These are phyloP conservation scores for Turritopsis rubra DNA, from an alignment of 30 jellyfish, hydroid and myxozoan species.

Conservation along the genomic window DNA sequence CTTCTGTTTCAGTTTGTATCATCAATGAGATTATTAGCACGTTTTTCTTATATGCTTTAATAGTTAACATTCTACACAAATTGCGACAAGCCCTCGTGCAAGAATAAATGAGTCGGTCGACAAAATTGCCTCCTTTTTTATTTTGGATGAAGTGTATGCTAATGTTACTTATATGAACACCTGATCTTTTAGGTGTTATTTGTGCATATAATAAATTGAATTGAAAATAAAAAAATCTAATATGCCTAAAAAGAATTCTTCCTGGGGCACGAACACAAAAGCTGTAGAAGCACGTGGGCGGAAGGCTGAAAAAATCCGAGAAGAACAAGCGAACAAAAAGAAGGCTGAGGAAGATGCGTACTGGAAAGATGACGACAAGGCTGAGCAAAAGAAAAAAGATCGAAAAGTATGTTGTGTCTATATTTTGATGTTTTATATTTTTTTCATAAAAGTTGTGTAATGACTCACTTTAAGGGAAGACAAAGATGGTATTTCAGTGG, in stretches of 20 bases:
- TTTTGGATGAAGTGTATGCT: no score
- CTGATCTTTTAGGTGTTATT: neutral
- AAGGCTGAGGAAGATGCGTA: slow-evolving; percentile 61
- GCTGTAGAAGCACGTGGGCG: slow-evolving; percentile 87
- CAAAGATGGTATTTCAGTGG: no score
- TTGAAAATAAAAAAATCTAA: neutral
- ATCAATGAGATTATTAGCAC: no score
- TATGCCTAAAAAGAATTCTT: slow-evolving; percentile 72
- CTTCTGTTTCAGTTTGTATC: no score
- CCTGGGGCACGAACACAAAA: slow-evolving; percentile 60
- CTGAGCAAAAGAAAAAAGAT: slow-evolving; percentile 40
- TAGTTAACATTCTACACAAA: no score
- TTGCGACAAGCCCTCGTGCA: no score
- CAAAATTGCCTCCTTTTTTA: no score
- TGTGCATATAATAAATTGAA: neutral
- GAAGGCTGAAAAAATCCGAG: slow-evolving; percentile 51
- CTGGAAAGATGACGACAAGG: slow-evolving; percentile 65
- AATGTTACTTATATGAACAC: no score
- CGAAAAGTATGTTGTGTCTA: slow-evolving; percentile 37
- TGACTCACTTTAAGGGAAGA: no score
- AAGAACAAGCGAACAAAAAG: slow-evolving; percentile 42
- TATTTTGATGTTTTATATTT: neutral
- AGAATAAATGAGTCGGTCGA: no score
- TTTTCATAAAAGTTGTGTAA: no score
- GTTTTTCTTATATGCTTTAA: no score